A percentile compares a stretch with the other conserved stretches of the same genome.
phyloP scores from a whole-genome alignment of 2,797 vertebrate species.

The Astyanax mexicanus region DNA sequence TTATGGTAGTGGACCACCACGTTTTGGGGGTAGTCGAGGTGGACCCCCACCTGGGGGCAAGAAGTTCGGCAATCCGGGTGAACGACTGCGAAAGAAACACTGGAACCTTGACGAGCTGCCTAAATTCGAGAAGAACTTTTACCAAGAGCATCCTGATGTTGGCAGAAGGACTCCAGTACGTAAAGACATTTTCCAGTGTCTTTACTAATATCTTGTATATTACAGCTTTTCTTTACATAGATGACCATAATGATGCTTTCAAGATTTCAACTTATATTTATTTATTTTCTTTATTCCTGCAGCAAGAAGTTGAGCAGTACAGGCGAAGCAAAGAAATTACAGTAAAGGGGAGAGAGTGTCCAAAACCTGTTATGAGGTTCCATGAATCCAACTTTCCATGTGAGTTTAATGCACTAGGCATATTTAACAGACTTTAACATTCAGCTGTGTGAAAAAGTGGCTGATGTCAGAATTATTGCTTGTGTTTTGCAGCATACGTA shows the following conservation, averaged over 20 bases:
- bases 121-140: conserved; percentile 99
- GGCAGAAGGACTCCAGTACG: conserved; percentile 83
- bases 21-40: conserved; percentile 91
- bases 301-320: conserved; percentile 96
- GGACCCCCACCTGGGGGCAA: conserved; percentile 82
- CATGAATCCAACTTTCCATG: conserved; percentile 94
- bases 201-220: no score
- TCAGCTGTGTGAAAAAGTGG: background rate
- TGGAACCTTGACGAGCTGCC: conserved; percentile 97
- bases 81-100: conserved; percentile 94
- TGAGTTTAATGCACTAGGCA: no score
- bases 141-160: conserved; percentile 91
- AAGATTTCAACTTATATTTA: background rate
- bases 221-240: no score
- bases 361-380: conserved; percentile 91
- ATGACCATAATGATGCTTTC: no score
- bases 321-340: conserved; percentile 91
- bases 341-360: conserved; percentile 90
- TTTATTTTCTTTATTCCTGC: conserved; percentile 53
- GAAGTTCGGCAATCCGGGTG: conserved; percentile 96
- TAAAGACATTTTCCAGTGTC: background rate
- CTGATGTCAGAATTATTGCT: background rate
- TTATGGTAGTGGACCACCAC: conserved; percentile 87
- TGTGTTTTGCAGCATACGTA: conserved; percentile 84
- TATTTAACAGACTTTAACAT: no score